A percentile compares a stretch with the other conserved stretches of the same genome.
Evolutionary conservation across 53 echinoderm and acorn worm genomes (phyloP).

Genomic region (Echinometra lucunter): DNA sequence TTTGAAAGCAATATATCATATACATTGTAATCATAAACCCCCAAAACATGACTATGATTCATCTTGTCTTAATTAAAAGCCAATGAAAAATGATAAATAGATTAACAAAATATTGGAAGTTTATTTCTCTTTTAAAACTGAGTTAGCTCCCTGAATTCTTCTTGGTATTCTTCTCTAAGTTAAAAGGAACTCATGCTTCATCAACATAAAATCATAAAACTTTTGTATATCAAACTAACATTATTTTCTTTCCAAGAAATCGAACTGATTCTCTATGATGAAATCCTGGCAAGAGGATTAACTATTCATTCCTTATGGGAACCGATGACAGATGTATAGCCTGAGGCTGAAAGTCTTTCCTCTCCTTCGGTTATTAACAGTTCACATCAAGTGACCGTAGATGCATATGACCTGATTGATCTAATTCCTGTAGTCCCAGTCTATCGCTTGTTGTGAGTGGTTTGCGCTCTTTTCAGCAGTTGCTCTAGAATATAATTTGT

Average conservation of each 20-base stretch:
- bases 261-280: background rate
- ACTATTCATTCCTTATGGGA: background rate
- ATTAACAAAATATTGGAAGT: too few species aligned
- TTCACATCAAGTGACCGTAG: slow-evolving; percentile 37
- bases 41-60: too few species aligned
- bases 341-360: slow-evolving; percentile 15
- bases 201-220: background rate
- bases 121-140: background rate
- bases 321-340: background rate
- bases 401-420: slow-evolving; percentile 24
- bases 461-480: background rate
- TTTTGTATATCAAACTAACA: background rate
- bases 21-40: too few species aligned
- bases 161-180: background rate
- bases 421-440: slow-evolving; percentile 45
- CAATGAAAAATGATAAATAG: background rate
- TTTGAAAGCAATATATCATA: too few species aligned
- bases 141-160: background rate
- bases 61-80: background rate
- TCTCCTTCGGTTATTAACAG: slow-evolving; percentile 19
- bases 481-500: background rate
- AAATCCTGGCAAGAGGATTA: slow-evolving; percentile 29
- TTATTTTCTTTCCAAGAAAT: background rate
- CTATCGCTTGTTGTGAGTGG: slow-evolving; percentile 35
- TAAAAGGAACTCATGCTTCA: background rate